phyloP scores from a whole-genome alignment of 2,888 invertebrate species.

The Micropterix aruncella region DNA sequence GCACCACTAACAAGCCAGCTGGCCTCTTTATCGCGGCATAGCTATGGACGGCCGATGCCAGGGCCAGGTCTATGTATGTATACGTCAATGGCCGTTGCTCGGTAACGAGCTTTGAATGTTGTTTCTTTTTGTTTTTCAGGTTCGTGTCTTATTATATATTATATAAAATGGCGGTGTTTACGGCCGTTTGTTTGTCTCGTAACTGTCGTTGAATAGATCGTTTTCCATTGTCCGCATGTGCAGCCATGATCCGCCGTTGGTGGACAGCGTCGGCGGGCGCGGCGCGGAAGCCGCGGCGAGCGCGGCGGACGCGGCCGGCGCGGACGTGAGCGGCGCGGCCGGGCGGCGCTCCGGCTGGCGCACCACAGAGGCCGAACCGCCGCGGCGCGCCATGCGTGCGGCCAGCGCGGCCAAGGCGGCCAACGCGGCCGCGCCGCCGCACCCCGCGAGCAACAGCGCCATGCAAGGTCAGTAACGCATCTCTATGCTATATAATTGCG shows the following conservation, averaged over 20 bases:
- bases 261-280: conserved; percentile 39
- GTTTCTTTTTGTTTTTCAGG: too few species aligned
- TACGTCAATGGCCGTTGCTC: too few species aligned
- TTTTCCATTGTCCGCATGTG: too few species aligned
- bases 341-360: conserved; percentile 27
- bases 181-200: too few species aligned
- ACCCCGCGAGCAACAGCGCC: conserved; percentile 24
- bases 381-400: conserved; percentile 3
- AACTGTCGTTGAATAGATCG: too few species aligned
- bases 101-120: too few species aligned
- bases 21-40: too few species aligned
- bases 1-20: too few species aligned
- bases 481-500: not conserved
- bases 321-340: conserved; percentile 40
- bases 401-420: conserved; percentile 12
- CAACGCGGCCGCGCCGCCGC: conserved; percentile 21
- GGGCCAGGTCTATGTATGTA: too few species aligned
- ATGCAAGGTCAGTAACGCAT: not conserved
- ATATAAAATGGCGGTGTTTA: too few species aligned
- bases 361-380: conserved; percentile 8
- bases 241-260: conserved; percentile 55
- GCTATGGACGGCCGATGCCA: too few species aligned
- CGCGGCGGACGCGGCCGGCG: conserved; percentile 41
- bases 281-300: conserved; percentile 28
- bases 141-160: too few species aligned